Evolutionary conservation across 2,888 invertebrate species (phyloP), one percentile per base, ranked within the genome.

Genomic region (Sinelater perroti): DNA sequence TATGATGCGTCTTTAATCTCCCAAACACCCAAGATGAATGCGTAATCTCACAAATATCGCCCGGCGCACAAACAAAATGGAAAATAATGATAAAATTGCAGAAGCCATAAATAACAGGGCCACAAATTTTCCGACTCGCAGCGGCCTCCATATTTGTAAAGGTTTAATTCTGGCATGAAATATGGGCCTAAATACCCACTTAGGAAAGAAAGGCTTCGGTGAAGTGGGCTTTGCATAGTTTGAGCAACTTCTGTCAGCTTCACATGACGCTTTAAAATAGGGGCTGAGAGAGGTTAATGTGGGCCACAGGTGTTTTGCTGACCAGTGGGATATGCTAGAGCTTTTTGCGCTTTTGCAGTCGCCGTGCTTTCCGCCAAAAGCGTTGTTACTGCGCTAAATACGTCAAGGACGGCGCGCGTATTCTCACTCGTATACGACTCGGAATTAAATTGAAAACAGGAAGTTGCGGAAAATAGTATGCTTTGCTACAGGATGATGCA

Each of bases 301-400:
- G 40, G 56, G 40, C 56, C 49, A 56, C 56, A 56, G 56, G 56
- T 56, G 56, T 56, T 50, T 42, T 35, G 42, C 35, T 50, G 56
- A 56, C 56, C 56, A 28, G 40, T 20, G 31, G 49, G 49, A 46
- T 55, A 40, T 55, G 36, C 44, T 33, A 28, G n/a, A 50, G 21
- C 53, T 45, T 35, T 44, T 53, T 53, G n/a, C n/a, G n/a, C n/a
- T n/a, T n/a, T n/a, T n/a, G n/a, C n/a, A n/a, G n/a, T n/a, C n/a
- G n/a, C n/a, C n/a, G n/a, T n/a, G n/a, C n/a, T n/a, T n/a, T n/a
- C n/a, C n/a, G n/a, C n/a, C n/a, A n/a, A n/a, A n/a, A n/a, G n/a
- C n/a, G n/a, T n/a, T n/a, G n/a, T n/a, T n/a, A n/a, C n/a, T n/a
- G n/a, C n/a, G n/a, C n/a, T n/a, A n/a, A n/a, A n/a, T n/a, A n/a